phyloP scores from a whole-genome alignment of 2,888 invertebrate genomes.

The Heliconius charithonia region DNA sequence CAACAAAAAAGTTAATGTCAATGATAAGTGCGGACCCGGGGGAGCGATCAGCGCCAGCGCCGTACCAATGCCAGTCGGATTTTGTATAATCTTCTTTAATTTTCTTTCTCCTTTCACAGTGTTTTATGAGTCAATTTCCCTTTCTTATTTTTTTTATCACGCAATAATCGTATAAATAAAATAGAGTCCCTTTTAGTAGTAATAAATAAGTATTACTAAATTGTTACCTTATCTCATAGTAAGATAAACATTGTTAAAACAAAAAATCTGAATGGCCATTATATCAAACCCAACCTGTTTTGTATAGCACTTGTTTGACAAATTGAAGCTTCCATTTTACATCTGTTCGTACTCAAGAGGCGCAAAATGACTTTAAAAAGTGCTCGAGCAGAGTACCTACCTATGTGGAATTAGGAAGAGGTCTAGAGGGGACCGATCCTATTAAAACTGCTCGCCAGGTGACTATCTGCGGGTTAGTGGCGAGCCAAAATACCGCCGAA shows the following conservation, averaged over 20 bases:
- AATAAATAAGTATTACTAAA: not conserved
- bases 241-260: slow-evolving; percentile 18
- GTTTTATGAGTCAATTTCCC: slow-evolving; percentile 18
- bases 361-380: slow-evolving; percentile 73
- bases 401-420: slow-evolving; percentile 69
- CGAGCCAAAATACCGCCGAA: slow-evolving; percentile 36
- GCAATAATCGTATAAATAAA: slow-evolving; percentile 6
- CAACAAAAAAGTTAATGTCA: slow-evolving; percentile 83
- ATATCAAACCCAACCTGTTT: slow-evolving; percentile 34
- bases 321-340: slow-evolving; percentile 65
- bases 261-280: slow-evolving; percentile 39
- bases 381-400: slow-evolving; percentile 61
- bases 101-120: slow-evolving; percentile 34
- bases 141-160: slow-evolving; percentile 7
- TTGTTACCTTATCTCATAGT: not conserved
- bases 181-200: not conserved
- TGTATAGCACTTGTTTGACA: slow-evolving; percentile 47
- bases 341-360: slow-evolving; percentile 72
- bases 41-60: slow-evolving; percentile 65
- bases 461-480: slow-evolving; percentile 43
- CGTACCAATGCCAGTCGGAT: slow-evolving; percentile 23
- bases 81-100: slow-evolving; percentile 41
- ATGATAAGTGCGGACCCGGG: slow-evolving; percentile 79
- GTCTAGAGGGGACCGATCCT: slow-evolving; percentile 62
- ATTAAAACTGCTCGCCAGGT: slow-evolving; percentile 58